Conservation (phyloP, 2,113 vertebrate genomes). For the Petrocephalus microphthalmus region DNA sequence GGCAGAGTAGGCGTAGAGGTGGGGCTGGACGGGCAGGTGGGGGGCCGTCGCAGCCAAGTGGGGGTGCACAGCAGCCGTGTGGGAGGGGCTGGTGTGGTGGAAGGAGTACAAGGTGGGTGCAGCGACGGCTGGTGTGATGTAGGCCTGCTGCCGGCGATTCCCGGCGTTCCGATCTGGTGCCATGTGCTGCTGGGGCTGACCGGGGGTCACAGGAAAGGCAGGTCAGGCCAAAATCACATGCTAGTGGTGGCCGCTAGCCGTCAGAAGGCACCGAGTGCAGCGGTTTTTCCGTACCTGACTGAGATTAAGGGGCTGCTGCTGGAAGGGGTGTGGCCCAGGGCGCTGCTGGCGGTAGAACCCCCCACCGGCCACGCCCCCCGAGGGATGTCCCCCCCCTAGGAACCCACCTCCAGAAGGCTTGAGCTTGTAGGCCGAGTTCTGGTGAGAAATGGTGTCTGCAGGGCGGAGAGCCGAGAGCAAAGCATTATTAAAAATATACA, state of each 20-base stretch:
- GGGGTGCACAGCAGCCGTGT: conserved; percentile 77
- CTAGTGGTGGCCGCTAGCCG: background rate
- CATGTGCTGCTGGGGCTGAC: conserved; percentile 89
- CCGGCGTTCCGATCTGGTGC: conserved; percentile 72
- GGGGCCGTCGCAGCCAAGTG: conserved; percentile 76
- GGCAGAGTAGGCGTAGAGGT: conserved; percentile 90
- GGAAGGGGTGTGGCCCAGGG: conserved; percentile 83
- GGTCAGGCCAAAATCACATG: background rate
- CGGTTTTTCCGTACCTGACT: conserved; percentile 76
- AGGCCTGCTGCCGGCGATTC: conserved; percentile 91
- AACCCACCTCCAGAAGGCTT: conserved; percentile 82
- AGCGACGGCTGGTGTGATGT: conserved; percentile 89
- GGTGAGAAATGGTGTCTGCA: conserved; percentile 76
- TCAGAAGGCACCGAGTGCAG: background rate
- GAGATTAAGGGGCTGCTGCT: conserved; percentile 97
- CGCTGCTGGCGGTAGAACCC: conserved; percentile 84
- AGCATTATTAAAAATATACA: background rate
- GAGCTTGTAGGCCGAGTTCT: conserved; percentile 84
- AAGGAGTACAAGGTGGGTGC: conserved; percentile 90
- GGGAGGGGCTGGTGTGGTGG: conserved; percentile 86
- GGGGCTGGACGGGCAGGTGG: conserved; percentile 85
- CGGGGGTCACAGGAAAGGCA: background rate
- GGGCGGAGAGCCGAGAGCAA: conserved; percentile 15
- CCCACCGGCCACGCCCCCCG: conserved; percentile 69
- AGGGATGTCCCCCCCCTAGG: conserved; percentile 80